Conservation (phyloP, 2,888 invertebrate genomes). For the Tolmerus cingulatus region DNA sequence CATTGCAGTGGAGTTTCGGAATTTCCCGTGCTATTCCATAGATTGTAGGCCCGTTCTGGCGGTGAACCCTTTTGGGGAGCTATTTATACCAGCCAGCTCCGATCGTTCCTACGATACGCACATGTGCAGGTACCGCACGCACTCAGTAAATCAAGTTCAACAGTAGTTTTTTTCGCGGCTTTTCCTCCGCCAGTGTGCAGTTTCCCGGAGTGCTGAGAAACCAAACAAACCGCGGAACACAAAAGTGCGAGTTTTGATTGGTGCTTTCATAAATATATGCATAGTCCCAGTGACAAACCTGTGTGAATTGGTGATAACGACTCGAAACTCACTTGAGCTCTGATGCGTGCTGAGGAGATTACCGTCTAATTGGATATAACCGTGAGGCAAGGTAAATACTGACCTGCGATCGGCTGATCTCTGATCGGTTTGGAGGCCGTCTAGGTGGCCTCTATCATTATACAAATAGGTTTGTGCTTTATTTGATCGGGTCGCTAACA, state of each 20-base stretch:
- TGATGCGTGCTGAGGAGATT: constrained; percentile 12
- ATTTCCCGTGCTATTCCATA: not conserved
- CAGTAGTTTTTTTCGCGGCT: not conserved
- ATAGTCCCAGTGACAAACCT: constrained; percentile 9
- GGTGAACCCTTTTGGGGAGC: constrained; percentile 15
- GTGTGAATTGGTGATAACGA: not conserved
- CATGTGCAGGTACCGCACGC: not conserved
- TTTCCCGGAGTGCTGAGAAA: not conserved
- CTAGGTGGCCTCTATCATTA: constrained; percentile 14
- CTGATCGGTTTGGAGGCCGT: not conserved
- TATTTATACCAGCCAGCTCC: constrained; percentile 6
- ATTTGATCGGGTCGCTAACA: not conserved
- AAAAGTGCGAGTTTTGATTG: not conserved
- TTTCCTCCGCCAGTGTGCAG: not conserved
- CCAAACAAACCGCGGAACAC: not conserved
- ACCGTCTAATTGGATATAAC: constrained; percentile 39
- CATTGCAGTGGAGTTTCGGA: not conserved
- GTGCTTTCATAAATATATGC: not conserved
- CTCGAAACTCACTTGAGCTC: not conserved
- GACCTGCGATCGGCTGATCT: not conserved
- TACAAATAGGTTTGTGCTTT: not conserved
- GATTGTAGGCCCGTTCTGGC: not conserved
- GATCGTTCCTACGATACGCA: constrained; percentile 7
- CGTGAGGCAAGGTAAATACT: constrained; percentile 35
- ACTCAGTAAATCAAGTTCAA: not conserved